Percentiles rank a stretch among this genome's conserved stretches.
These are phyloP conservation scores for Drosophila rhopaloa DNA, from an alignment of 1,140 invertebrate genomes.

Conservation along the genomic window DNA sequence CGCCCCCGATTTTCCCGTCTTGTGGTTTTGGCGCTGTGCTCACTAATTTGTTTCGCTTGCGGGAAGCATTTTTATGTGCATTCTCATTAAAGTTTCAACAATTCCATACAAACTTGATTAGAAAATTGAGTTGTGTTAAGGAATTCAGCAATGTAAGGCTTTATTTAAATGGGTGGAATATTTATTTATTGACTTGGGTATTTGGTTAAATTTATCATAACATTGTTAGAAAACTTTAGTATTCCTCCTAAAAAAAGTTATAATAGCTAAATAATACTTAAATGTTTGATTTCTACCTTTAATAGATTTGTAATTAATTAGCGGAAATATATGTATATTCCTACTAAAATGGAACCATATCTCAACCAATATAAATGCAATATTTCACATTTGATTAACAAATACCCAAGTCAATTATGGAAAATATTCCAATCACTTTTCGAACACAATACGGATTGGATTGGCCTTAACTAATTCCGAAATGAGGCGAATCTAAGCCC, in stretches of 20 bases:
- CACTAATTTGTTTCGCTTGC: constrained; percentile 35
- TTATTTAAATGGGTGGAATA: not conserved
- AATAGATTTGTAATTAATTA: too few species aligned
- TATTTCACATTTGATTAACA: not conserved
- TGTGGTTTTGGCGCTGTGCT: constrained; percentile 13
- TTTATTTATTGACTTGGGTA: too few species aligned
- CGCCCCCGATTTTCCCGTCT: not conserved
- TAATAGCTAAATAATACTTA: too few species aligned
- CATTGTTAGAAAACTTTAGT: too few species aligned
- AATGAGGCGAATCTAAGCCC: constrained; percentile 24
- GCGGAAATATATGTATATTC: not conserved
- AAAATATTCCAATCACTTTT: constrained; percentile 15
- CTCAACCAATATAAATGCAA: not conserved
- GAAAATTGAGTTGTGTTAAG: not conserved
- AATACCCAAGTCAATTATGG: constrained; percentile 20
- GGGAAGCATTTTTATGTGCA: constrained; percentile 11
- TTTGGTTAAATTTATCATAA: too few species aligned
- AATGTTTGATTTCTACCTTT: too few species aligned
- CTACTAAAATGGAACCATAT: not conserved
- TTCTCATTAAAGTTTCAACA: constrained; percentile 28
- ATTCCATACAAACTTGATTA: constrained; percentile 3
- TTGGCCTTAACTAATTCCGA: constrained; percentile 19
- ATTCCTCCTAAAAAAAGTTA: too few species aligned
- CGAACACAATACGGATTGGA: constrained; percentile 20
- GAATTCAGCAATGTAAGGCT: not conserved